Conservation (phyloP, 2,113 vertebrate genomes). For the Nothobranchius furzeri region DNA sequence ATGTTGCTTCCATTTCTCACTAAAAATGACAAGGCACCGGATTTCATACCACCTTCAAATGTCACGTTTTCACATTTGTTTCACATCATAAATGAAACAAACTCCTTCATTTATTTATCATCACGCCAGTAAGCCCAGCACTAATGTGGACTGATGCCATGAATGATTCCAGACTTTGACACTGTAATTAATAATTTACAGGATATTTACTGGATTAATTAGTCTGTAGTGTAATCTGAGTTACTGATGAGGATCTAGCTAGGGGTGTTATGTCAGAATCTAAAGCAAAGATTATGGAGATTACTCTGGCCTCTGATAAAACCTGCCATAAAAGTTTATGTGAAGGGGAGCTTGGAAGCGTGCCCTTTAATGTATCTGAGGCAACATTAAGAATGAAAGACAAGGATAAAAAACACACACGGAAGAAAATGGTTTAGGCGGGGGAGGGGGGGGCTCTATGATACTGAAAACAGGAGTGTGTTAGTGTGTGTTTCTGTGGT, state of each 20-base stretch:
- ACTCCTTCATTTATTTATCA: constrained; percentile 42
- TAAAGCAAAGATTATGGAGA: constrained; percentile 27
- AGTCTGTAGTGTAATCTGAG: constrained; percentile 44
- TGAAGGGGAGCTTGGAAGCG: constrained; percentile 4
- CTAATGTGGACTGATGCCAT: constrained; percentile 30
- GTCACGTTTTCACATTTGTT: not conserved
- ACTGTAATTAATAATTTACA: constrained; percentile 60
- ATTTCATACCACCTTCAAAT: not conserved
- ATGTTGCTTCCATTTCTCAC: too few relatives aligned
- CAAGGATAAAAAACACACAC: not conserved
- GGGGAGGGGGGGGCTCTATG: not conserved
- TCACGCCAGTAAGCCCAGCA: constrained; percentile 23
- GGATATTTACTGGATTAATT: constrained; percentile 52
- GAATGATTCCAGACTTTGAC: constrained; percentile 29
- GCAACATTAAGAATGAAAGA: not conserved
- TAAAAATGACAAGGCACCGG: too few relatives aligned
- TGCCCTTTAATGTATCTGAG: not conserved
- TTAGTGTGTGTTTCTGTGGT: constrained; percentile 7
- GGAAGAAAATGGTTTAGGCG: constrained; percentile 9
- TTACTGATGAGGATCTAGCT: constrained; percentile 34
- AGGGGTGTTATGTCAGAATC: constrained; percentile 25
- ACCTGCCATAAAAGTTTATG: constrained; percentile 15
- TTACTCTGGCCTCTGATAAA: constrained; percentile 24
- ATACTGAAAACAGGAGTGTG: constrained; percentile 12
- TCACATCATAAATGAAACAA: constrained; percentile 33